Percentiles rank a stretch among this genome's conserved stretches.
phyloP scores from a whole-genome alignment of 2,113 vertebrate species.

The Lanius collurio region DNA sequence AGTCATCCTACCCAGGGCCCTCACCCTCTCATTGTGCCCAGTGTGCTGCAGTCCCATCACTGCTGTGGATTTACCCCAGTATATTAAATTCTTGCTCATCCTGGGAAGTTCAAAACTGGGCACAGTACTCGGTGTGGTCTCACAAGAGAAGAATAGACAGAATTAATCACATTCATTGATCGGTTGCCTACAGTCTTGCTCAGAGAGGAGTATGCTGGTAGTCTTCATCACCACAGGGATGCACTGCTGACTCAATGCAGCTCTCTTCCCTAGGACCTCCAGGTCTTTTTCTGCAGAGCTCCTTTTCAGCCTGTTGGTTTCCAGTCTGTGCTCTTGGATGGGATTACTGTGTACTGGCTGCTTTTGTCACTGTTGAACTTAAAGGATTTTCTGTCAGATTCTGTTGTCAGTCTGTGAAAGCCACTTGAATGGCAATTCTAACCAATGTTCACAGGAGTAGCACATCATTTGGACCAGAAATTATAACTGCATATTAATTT shows the following conservation, averaged over 20 bases:
- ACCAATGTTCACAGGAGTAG: neutral
- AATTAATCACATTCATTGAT: neutral
- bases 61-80: neutral
- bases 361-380: neutral
- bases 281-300: neutral
- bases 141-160: neutral
- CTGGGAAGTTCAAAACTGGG: neutral
- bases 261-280: neutral
- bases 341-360: neutral
- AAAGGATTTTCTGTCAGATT: neutral
- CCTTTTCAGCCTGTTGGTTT: neutral
- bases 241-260: neutral
- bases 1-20: neutral
- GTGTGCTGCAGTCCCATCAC: fast-evolving
- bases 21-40: neutral
- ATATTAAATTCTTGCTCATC: neutral
- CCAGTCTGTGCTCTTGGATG: neutral
- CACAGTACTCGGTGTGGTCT: neutral
- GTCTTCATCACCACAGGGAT: neutral
- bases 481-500: neutral
- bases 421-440: neutral
- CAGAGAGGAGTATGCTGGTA: neutral
- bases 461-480: neutral
- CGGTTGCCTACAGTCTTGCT: neutral
- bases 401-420: neutral